These are phyloP conservation scores for Trichopria drosophilae DNA, from an alignment of 2,888 invertebrate genomes.

Conservation along the genomic window DNA sequence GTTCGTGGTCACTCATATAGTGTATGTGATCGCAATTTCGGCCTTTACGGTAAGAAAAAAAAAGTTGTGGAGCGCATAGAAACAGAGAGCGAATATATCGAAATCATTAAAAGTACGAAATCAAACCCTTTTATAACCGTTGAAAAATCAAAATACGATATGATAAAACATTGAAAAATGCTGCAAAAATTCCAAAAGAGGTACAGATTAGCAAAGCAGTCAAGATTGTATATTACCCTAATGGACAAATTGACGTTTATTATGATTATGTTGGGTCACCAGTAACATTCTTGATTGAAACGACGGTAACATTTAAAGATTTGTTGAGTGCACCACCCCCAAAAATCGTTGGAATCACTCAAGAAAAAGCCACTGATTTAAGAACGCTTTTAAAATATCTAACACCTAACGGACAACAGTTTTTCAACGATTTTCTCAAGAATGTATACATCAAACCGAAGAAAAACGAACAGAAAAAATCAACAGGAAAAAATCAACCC, in stretches of 20 bases:
- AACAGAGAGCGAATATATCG: too few species aligned
- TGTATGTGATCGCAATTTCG: conserved; percentile 33
- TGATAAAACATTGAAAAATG: conserved; percentile 2
- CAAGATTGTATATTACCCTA: conserved; percentile 17
- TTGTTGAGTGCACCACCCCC: conserved; percentile 4
- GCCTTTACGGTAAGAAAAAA: conserved; percentile 18
- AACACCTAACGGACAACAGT: too few species aligned
- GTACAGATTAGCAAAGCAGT: conserved; percentile 19
- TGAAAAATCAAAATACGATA: conserved; percentile 4
- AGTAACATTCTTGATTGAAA: background rate
- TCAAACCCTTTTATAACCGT: conserved; percentile 13
- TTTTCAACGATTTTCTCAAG: too few species aligned
- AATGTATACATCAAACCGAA: too few species aligned
- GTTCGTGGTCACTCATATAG: conserved; percentile 19
- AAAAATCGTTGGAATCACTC: conserved; percentile 13
- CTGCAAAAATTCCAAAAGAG: conserved; percentile 5
- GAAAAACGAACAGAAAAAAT: too few species aligned
- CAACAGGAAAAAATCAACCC: too few species aligned
- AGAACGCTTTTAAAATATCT: conserved; percentile 15
- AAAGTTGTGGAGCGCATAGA: too few species aligned
- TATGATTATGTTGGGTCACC: conserved; percentile 18
- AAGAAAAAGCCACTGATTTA: too few species aligned
- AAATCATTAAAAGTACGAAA: conserved; percentile 8
- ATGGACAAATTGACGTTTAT: conserved; percentile 12
- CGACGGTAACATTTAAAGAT: background rate